Evolutionary conservation across 37 sponge, comb jelly and placozoan species (phyloP).

Genomic region (Amphimedon queenslandica): DNA sequence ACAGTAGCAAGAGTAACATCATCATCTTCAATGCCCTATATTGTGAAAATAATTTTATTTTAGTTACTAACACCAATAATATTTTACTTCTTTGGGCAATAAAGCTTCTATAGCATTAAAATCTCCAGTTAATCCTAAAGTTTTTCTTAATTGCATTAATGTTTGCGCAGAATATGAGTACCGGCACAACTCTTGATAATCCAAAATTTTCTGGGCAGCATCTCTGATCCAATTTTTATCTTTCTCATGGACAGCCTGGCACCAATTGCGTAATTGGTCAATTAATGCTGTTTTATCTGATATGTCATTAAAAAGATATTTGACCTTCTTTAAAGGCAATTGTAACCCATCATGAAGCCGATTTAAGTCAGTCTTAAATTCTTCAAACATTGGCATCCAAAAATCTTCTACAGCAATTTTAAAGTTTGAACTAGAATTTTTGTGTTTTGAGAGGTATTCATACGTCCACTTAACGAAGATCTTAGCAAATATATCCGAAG

Average conservation of each 20-base stretch:
- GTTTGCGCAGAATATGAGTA: not conserved
- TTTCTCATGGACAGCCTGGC: not conserved
- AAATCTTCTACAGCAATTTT: not conserved
- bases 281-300: not conserved
- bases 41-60: no score
- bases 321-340: not conserved
- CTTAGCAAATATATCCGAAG: not conserved
- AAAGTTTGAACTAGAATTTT: not conserved
- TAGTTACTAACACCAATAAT: no score
- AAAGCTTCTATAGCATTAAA: not conserved
- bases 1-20: not conserved
- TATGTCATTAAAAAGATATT: not conserved
- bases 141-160: not conserved
- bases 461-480: not conserved
- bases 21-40: not conserved
- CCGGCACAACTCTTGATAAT: not conserved
- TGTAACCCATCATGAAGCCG: not conserved
- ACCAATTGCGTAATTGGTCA: not conserved
- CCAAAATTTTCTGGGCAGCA: not conserved
- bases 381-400: not conserved
- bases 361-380: not conserved
- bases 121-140: not conserved
- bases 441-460: not conserved
- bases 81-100: not conserved
- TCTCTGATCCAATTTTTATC: not conserved